Conservation (phyloP, 2,888 invertebrate species). For the Drosophila koepferae region DNA sequence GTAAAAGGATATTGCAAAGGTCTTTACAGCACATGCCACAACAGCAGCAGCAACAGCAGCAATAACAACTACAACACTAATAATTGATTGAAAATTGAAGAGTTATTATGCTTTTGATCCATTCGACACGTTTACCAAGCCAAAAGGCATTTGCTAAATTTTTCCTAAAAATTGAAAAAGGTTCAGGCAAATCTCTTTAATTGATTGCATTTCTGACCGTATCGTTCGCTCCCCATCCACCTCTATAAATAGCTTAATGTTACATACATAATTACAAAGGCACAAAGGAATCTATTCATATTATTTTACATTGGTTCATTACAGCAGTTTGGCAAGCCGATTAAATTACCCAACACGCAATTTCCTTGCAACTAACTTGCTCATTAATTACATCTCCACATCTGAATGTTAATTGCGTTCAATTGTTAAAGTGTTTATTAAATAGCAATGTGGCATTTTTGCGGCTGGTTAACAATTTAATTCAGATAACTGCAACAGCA, state of each 20-base stretch:
- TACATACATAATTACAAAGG: not conserved
- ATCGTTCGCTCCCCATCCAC: accelerated
- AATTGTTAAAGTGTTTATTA: conserved; percentile 2
- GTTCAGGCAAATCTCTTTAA: not conserved
- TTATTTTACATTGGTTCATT: conserved; percentile 2
- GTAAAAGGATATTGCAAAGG: conserved; percentile 7
- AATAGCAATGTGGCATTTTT: not conserved
- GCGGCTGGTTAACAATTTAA: not conserved
- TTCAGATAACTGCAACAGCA: not conserved
- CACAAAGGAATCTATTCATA: not conserved
- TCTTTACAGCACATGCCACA: not conserved
- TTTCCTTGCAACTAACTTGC: not conserved
- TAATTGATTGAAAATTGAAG: conserved; percentile 45
- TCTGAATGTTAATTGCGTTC: conserved; percentile 7
- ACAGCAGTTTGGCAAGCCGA: not conserved
- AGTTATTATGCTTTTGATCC: conserved; percentile 46
- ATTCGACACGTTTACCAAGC: conserved; percentile 28
- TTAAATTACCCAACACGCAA: not conserved
- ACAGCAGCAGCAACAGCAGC: conserved; percentile 4
- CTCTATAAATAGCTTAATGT: not conserved
- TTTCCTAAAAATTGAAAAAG: conserved; percentile 3
- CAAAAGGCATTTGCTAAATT: conserved; percentile 9
- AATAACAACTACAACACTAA: conserved; percentile 5
- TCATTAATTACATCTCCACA: conserved; percentile 13
- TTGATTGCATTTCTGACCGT: not conserved